Base-by-base conservation (phyloP, 2,113 vertebrate genomes). In the Eretmochelys imbricata region DNA sequence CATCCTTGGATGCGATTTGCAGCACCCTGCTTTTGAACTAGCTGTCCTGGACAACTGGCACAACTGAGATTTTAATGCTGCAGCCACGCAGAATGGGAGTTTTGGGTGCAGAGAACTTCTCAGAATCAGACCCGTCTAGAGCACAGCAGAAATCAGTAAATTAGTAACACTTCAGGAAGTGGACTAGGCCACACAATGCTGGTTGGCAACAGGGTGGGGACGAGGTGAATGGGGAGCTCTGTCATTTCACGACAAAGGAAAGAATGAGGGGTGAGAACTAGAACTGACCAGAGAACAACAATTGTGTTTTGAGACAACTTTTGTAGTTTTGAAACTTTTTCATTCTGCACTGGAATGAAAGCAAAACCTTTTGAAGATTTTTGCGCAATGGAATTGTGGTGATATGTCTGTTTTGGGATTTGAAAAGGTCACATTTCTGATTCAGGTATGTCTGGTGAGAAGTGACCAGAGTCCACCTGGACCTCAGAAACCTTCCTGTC, bases 241-340 rank as follows among this genome's bases (percentile, higher is more conserved):
- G 5, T 46, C 3, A 35, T 85, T 93, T 94, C 17, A 46, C 8
- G 38, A 5, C 8, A 89, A 46, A 2, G 8, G 76, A 75, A 59
- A 48, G 2, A 55, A 65, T 48, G 6, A 84, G 79, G 3, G 1
- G 3, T 2, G 19, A 92, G 79, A 55, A 80, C 62, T 9, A 59
- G 12, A 38, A 3, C 0, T 1, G 14, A 1, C 0, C 57, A 46
- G 54, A 80, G 8, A 19, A 83, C 31, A 3, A 54, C 38, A 54
- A 0, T 65, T 88, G n/a, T 57, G 3, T 83, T 95, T 93, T 51
- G 17, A 12, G 75, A 49, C 6, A 57, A 24, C 22, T 48, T 80
- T 59, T 16, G 5, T 75, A 3, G 0, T 1, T 5, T 82, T 92
- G 5, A 4, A 84, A 22, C 78, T 76, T 78, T 91, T 90, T 59